Evolutionary conservation across 2,888 invertebrate genomes (phyloP).

Genomic region (Hypercompe scribonia): DNA sequence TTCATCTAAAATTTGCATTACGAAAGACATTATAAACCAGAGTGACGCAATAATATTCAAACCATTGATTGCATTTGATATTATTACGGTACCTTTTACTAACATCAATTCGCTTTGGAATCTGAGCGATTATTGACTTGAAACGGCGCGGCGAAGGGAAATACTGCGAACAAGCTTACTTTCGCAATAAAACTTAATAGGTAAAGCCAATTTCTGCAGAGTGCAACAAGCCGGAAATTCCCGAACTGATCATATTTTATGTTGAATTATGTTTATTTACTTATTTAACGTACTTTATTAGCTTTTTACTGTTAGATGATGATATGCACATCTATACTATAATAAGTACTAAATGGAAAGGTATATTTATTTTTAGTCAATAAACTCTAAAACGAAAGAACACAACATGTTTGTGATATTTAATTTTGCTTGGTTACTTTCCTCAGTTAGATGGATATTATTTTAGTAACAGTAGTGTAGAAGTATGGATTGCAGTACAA

Average conservation of each 20-base stretch:
- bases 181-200: conserved; percentile 24
- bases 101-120: conserved; percentile 18
- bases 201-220: conserved; percentile 22
- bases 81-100: conserved; percentile 5
- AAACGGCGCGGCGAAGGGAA: conserved; percentile 23
- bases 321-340: neutral
- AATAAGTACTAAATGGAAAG: neutral
- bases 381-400: neutral
- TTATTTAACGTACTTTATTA: neutral
- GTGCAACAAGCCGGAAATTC: conserved; percentile 16
- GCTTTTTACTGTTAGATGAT: neutral
- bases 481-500: too few species aligned
- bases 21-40: neutral
- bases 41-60: neutral
- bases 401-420: neutral
- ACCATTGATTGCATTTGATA: neutral
- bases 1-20: neutral
- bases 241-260: conserved; percentile 2
- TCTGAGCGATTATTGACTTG: conserved; percentile 19
- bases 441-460: neutral
- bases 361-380: neutral
- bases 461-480: neutral
- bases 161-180: conserved; percentile 17
- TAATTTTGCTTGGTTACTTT: neutral
- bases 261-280: neutral